Base-by-base conservation (phyloP, 2,888 invertebrate species). In the Liopterus haemorrhoidalis region DNA sequence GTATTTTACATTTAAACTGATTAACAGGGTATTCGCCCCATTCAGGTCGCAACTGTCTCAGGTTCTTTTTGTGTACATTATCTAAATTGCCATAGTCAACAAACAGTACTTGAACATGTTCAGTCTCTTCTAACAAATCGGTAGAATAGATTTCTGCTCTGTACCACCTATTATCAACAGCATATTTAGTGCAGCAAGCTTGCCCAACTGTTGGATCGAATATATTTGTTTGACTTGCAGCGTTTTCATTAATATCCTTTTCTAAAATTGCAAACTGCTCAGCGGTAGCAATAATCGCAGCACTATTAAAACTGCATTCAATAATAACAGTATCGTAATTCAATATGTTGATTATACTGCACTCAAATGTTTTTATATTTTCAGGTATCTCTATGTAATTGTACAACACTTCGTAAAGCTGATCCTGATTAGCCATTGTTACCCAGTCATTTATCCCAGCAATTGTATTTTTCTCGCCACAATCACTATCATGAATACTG, bases 1-100 rank as follows among this genome's bases (percentile, higher is more conserved):
- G 59, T 31, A 81, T 58, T 45, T 64, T 63, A 1, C 72, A 78
- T 4, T 72, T 61, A 14, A 77, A 60, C 6, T 73, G 71, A 0
- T 70, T 70, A 2, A 78, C 70, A 0, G 79, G 77, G 40, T 76
- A 61, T 25, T 62, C 57, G 1, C 70, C 57, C 66, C 77, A 74
- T 19, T 75, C 68, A 0, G 66, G 61, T 24, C 65, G 66, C 44
- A 76, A 75, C 57, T 70, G 70, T 44, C 72, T 71, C 0, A 76
- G 63, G 48, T 75, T 64, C 5, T 63, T 56, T 14, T 66, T 54
- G 1, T 70, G 51, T 14, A 81, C 66, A 1, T 68, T 56, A 58
- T 80, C 80, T 5, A 70, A 64, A 56, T 85, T 85, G 2, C 88
- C 85, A 58, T 77, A 88, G 64, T 90, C 89, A 1, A 88, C 78